Conservation (phyloP, 2,797 vertebrate species). For the Ctenopoma multispine region DNA sequence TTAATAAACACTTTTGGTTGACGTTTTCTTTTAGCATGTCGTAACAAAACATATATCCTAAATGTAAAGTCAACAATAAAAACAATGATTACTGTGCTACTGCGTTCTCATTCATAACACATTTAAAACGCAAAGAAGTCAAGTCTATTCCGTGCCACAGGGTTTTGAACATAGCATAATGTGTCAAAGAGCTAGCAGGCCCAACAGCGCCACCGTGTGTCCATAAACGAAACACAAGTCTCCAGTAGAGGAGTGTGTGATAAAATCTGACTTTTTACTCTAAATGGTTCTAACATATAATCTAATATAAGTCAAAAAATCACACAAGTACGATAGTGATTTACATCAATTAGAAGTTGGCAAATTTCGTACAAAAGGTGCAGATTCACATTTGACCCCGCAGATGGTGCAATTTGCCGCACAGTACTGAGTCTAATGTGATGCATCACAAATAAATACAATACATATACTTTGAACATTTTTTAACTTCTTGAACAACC, state of each 20-base stretch:
- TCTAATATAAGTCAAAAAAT: no score
- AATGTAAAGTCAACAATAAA: not conserved
- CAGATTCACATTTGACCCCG: no score
- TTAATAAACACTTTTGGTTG: not conserved
- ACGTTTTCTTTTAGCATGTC: not conserved
- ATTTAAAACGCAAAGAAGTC: not conserved
- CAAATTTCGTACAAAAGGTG: no score
- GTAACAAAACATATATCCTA: not conserved
- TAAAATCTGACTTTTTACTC: no score
- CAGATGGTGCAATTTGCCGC: no score
- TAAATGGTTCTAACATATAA: no score
- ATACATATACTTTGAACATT: no score
- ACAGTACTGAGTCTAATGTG: no score
- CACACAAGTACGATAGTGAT: no score
- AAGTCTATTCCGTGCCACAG: accelerated
- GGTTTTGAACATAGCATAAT: conserved; percentile 57
- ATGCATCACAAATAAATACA: no score
- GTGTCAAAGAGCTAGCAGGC: not conserved
- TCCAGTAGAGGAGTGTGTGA: not conserved
- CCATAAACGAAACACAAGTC: accelerated
- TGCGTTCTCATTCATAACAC: not conserved
- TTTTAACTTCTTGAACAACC: no score
- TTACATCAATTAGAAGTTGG: no score
- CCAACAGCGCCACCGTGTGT: conserved; percentile 46
- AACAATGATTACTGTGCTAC: accelerated